Evolutionary conservation across 2,888 invertebrate species (phyloP).

Genomic region (Tipula helvola): DNA sequence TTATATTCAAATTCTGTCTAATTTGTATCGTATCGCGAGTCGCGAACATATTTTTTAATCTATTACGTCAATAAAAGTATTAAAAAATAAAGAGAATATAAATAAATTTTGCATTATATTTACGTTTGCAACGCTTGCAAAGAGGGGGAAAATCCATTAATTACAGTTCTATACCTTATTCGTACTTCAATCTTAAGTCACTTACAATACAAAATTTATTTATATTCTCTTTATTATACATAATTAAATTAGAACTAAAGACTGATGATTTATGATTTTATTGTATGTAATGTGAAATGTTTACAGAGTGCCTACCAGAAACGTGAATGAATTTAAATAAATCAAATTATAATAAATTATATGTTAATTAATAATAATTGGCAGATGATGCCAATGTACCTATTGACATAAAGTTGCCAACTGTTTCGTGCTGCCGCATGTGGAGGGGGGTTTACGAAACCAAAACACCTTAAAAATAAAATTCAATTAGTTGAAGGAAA

Average conservation of each 20-base stretch:
- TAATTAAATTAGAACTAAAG: too few species aligned
- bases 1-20: background rate
- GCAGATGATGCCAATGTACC: background rate
- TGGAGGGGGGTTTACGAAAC: background rate
- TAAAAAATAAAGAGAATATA: background rate
- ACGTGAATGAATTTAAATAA: background rate
- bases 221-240: too few species aligned
- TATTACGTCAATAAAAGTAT: background rate
- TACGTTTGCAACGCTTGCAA: too few species aligned
- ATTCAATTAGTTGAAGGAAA: background rate
- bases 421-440: background rate
- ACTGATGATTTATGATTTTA: too few species aligned
- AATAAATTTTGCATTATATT: too few species aligned
- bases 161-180: too few species aligned
- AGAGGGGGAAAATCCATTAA: too few species aligned
- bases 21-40: background rate
- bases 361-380: background rate
- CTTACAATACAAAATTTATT: too few species aligned
- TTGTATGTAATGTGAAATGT: too few species aligned
- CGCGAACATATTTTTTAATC: background rate
- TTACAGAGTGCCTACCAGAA: background rate
- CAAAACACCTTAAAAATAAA: background rate
- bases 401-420: background rate
- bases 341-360: background rate
- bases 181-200: too few species aligned